Conservation (phyloP, 2,113 vertebrate species). For the Tetrao urogallus region DNA sequence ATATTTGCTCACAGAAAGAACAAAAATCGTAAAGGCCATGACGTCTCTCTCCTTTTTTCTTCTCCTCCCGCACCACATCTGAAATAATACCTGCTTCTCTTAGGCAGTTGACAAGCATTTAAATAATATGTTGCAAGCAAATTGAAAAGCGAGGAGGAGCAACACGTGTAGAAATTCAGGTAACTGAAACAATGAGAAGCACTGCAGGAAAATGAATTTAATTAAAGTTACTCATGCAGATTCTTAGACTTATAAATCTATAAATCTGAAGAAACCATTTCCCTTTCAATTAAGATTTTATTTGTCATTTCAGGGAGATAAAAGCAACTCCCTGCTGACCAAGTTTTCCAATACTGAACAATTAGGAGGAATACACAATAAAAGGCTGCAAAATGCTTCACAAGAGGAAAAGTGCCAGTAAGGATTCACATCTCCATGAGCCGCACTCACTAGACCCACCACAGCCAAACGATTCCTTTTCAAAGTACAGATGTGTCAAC, state of each 20-base stretch:
- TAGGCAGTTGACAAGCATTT: constrained; percentile 24
- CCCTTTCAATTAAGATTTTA: constrained; percentile 54
- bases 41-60: not conserved
- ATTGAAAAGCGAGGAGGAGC: constrained; percentile 24
- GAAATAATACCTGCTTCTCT: not conserved
- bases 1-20: not conserved
- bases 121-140: constrained; percentile 4
- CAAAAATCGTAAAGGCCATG: not conserved
- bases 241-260: constrained; percentile 42
- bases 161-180: constrained; percentile 27
- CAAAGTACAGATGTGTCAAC: not conserved
- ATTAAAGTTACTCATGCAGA: constrained; percentile 68
- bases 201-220: constrained; percentile 52
- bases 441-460: not conserved
- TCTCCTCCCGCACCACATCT: not conserved
- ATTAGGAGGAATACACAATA: not conserved
- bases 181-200: constrained; percentile 46
- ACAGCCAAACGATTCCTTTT: not conserved
- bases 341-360: not conserved
- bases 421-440: not conserved
- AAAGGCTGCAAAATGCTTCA: not conserved
- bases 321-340: constrained; percentile 9
- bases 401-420: not conserved
- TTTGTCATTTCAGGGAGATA: constrained; percentile 52
- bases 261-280: constrained; percentile 56